Evolutionary conservation across 2,797 vertebrate species (phyloP), one percentile per base, ranked within the genome.

Genomic region (Melanotaenia maccullochi): DNA sequence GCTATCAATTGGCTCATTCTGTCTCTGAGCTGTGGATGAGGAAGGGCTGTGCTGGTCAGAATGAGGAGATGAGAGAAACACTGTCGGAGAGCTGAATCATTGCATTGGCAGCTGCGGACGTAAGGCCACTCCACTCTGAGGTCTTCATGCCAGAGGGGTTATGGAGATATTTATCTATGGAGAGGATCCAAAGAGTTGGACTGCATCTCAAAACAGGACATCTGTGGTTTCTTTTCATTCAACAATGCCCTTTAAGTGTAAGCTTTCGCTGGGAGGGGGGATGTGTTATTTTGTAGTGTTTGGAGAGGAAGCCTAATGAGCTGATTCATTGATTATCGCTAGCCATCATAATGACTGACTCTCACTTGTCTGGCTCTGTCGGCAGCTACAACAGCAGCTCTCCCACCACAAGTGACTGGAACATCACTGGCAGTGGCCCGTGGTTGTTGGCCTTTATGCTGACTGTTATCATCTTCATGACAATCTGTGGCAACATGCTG

Each of bases 401-500:
- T 20, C 51, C 85, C 35, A 22, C 65, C 55, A 91, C 73, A 81
- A 93, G 76, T 36, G 90, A 73, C 85, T 95, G 95, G 93, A 92
- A 89, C 82, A 78, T 93, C 73, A 87, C 70, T 1, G 96, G 96
- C 79, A 96, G 93, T 11, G 94, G 95, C 44, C 92, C 90, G 0
- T 98, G 97, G 97, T 79, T 97, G 72, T 91, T 97, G 0, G 95
- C 96, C 0, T 95, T 95, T 80, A 92, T 94, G 83, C 92, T 99
- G 82, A 96, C 95, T 5, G 87, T 95, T 85, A 96, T 99, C 90
- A 97, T 98, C 89, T 89, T 96, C 12, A 87, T 97, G 92, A 99
- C 97, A 0, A 76, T 94, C 0, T 94, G 88, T 0, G 97, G 97
- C 59, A 99, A 99, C 90, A 84, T 93, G 86, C 89, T 98, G 75